Evolutionary conservation across 2,797 vertebrate species (phyloP).

Genomic region (Prionace glauca): DNA sequence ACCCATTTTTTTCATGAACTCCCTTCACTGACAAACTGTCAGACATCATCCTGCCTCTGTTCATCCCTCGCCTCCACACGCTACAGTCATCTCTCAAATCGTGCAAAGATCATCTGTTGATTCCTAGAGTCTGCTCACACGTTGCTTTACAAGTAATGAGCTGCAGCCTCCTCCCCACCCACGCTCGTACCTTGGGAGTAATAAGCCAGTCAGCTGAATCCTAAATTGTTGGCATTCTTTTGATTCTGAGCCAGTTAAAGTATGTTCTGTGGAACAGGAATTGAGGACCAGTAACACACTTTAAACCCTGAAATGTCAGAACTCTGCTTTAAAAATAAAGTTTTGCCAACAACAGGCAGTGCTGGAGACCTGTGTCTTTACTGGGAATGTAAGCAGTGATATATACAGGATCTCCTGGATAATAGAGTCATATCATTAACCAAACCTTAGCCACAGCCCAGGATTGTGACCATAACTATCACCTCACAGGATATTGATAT

Average conservation of each 20-base stretch:
- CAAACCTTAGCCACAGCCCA: not conserved
- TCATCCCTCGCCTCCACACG: not conserved
- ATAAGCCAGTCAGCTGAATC: not conserved
- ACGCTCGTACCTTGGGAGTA: not conserved
- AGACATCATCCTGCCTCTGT: not conserved
- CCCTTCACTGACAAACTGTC: not conserved
- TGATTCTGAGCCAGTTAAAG: not conserved
- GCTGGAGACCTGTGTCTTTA: not conserved
- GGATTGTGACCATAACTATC: not conserved
- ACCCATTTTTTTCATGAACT: not conserved
- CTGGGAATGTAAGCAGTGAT: not conserved
- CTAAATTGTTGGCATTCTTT: not conserved
- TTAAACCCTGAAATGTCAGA: not conserved
- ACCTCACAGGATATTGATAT: not conserved
- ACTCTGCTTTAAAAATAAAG: not conserved
- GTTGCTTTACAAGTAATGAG: not conserved
- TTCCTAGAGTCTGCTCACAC: not conserved
- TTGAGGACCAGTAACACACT: not conserved
- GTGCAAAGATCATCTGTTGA: conserved; percentile 16
- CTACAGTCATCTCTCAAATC: not conserved
- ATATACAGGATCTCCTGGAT: not conserved
- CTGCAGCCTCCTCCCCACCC: conserved; percentile 5
- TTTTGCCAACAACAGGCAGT: not conserved
- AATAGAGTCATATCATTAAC: not conserved
- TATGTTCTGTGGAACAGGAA: not conserved